phyloP scores from a whole-genome alignment of 53 echinoderm and acorn worm species.

The Astropecten irregularis region DNA sequence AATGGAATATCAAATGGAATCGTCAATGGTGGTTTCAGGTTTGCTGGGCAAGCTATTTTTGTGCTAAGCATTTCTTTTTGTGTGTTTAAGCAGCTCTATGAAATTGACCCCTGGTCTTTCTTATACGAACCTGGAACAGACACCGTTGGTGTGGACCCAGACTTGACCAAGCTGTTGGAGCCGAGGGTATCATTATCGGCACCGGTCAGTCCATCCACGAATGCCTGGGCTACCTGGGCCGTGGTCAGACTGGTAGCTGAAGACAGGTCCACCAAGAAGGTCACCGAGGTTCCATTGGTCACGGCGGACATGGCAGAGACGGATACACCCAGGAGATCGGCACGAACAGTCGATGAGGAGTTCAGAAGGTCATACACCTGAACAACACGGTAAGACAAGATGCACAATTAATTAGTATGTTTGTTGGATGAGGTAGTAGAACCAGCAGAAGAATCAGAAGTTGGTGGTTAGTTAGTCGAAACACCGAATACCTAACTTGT shows the following conservation, averaged over 20 bases:
- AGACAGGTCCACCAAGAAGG: conserved; percentile 44
- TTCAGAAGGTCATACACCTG: background rate
- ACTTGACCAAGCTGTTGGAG: conserved; percentile 20
- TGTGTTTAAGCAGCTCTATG: too few relatives aligned
- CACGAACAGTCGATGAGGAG: background rate
- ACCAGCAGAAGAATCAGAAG: too few relatives aligned
- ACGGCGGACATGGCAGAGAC: conserved; percentile 17
- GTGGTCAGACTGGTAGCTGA: conserved; percentile 21
- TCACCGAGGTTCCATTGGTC: conserved; percentile 20
- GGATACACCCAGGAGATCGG: conserved; percentile 45
- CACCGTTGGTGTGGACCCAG: background rate
- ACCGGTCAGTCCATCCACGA: conserved; percentile 60
- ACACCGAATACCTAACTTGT: too few relatives aligned
- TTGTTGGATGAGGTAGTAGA: too few relatives aligned
- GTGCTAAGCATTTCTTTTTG: too few relatives aligned
- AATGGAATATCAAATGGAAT: too few relatives aligned
- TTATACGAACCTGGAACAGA: background rate
- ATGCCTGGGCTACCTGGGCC: conserved; percentile 35
- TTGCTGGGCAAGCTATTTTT: too few relatives aligned
- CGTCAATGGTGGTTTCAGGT: too few relatives aligned
- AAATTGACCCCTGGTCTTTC: too few relatives aligned
- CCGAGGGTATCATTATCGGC: conserved; percentile 41
- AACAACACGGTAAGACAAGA: too few relatives aligned
- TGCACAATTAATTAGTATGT: too few relatives aligned
- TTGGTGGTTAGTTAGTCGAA: too few relatives aligned